Conservation (phyloP, 2,113 vertebrate genomes). For the Phycodurus eques region DNA sequence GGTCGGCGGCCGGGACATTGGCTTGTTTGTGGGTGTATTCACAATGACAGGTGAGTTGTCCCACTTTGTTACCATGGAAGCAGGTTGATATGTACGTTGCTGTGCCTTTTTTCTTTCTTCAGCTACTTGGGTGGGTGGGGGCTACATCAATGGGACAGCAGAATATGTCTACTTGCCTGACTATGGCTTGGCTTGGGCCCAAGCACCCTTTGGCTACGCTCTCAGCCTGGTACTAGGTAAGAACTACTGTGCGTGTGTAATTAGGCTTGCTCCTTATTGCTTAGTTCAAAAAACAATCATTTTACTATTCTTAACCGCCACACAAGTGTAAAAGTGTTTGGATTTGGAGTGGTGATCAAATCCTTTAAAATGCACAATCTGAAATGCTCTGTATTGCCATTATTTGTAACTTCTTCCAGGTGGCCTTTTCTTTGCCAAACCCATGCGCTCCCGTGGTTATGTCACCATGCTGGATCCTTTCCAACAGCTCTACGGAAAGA, state of each 20-base stretch:
- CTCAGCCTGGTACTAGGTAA: conserved; percentile 92
- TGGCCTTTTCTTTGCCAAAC: conserved; percentile 96
- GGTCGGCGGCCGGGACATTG: conserved; percentile 94
- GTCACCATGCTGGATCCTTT: conserved; percentile 98
- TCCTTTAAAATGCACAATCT: background rate
- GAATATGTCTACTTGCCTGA: conserved; percentile 93
- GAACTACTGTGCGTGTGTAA: conserved; percentile 1
- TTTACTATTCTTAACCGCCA: background rate
- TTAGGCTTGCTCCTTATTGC: background rate
- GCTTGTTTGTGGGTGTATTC: conserved; percentile 92
- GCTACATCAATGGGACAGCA: conserved; percentile 97
- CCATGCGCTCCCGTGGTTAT: conserved; percentile 93
- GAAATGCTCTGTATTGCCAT: background rate
- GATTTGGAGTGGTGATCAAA: background rate
- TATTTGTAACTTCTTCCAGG: conserved; percentile 68
- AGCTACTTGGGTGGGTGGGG: conserved; percentile 99
- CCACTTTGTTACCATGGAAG: background rate
- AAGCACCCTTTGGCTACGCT: conserved; percentile 95
- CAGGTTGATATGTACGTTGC: background rate
- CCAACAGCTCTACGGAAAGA: conserved; percentile 92
- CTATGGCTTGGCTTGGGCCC: conserved; percentile 92
- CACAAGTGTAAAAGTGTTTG: background rate
- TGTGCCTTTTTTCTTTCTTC: background rate
- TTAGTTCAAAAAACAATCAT: background rate
- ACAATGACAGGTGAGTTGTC: conserved; percentile 86